Conservation (phyloP, 1,140 invertebrate species). For the Megalopta genalis region DNA sequence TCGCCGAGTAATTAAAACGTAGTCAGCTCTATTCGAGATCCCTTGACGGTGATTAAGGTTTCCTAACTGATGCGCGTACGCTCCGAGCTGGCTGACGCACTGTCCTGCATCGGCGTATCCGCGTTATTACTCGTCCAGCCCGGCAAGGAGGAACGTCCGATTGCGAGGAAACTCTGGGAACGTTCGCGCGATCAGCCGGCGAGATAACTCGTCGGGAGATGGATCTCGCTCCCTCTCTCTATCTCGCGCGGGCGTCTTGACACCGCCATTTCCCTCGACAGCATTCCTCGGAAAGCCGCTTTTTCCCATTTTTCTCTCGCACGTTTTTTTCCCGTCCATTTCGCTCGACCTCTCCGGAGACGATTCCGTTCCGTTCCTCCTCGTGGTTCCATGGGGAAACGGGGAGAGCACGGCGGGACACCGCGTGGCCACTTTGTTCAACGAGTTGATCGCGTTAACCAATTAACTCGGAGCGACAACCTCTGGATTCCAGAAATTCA, state of each 20-base stretch:
- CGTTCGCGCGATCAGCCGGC: neutral
- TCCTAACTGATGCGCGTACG: conserved; percentile 57
- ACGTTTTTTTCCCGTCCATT: neutral
- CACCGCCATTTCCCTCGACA: too few species aligned
- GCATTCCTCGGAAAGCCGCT: too few species aligned
- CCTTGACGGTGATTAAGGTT: conserved; percentile 63
- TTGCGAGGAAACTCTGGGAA: neutral
- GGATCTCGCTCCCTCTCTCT: too few species aligned
- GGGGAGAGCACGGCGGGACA: neutral
- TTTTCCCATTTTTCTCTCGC: too few species aligned
- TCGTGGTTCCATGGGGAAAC: conserved; percentile 18
- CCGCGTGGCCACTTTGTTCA: conserved; percentile 53
- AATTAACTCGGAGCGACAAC: conserved; percentile 63
- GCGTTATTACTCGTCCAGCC: conserved; percentile 34
- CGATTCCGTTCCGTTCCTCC: neutral
- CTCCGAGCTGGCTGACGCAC: conserved; percentile 20
- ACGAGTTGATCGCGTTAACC: conserved; percentile 63
- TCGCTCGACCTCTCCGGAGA: neutral
- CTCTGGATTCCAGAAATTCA: conserved; percentile 72
- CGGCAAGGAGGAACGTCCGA: neutral
- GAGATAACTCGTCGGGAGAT: neutral
- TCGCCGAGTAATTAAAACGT: conserved; percentile 71
- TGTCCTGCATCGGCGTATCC: conserved; percentile 31
- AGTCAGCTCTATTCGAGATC: conserved; percentile 72
- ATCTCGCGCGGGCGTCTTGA: too few species aligned